phyloP scores from a whole-genome alignment of 2,888 invertebrate genomes.

The Diloba caeruleocephala region DNA sequence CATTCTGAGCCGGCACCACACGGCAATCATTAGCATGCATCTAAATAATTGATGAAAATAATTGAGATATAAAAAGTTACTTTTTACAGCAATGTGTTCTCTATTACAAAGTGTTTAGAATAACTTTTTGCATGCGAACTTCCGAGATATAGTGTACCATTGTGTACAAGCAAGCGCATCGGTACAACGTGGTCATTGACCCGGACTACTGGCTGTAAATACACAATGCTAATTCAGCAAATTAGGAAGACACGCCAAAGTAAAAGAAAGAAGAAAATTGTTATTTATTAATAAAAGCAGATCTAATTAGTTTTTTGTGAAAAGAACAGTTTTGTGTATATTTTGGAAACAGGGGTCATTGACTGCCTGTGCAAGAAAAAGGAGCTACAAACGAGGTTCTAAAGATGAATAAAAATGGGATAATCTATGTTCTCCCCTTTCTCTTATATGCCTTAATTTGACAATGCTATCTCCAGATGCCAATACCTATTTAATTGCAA shows the following conservation, averaged over 20 bases:
- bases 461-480: too few relatives aligned
- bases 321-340: too few relatives aligned
- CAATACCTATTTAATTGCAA: too few relatives aligned
- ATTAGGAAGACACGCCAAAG: constrained; percentile 53
- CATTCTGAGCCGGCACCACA: constrained; percentile 15
- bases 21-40: constrained; percentile 28
- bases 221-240: constrained; percentile 57
- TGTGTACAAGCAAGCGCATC: constrained; percentile 47
- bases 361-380: too few relatives aligned
- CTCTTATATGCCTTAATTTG: too few relatives aligned
- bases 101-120: constrained; percentile 10
- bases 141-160: constrained; percentile 20
- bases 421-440: too few relatives aligned
- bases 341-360: too few relatives aligned
- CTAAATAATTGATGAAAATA: constrained; percentile 39
- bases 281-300: constrained; percentile 27
- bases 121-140: constrained; percentile 16
- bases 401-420: too few relatives aligned
- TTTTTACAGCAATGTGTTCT: constrained; percentile 12
- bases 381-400: too few relatives aligned
- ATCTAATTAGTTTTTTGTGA: constrained; percentile 3
- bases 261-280: constrained; percentile 16
- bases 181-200: constrained; percentile 59
- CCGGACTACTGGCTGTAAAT: constrained; percentile 52
- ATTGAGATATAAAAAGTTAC: constrained; percentile 24